phyloP scores from a whole-genome alignment of 2,888 invertebrate species.

The Holacanthella duospinosa region DNA sequence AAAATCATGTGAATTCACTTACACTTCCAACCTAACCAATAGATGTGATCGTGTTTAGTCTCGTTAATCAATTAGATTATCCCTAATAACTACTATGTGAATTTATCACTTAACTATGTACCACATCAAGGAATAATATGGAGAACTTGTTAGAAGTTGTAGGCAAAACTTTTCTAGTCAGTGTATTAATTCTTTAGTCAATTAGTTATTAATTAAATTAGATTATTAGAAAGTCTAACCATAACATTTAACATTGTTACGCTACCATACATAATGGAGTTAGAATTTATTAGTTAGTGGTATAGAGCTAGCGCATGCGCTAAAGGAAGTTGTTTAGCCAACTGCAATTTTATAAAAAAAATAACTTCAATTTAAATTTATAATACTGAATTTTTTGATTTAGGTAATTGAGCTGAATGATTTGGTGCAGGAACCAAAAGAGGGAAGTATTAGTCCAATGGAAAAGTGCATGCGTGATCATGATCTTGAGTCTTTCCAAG shows the following conservation, averaged over 20 bases:
- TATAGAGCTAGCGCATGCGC: too few relatives aligned
- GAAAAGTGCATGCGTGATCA: constrained; percentile 37
- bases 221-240: not conserved
- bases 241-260: not conserved
- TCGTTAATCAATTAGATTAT: too few relatives aligned
- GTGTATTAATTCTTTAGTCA: not conserved
- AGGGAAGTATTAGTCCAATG: constrained; percentile 39
- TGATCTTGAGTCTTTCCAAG: constrained; percentile 47
- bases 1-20: too few relatives aligned
- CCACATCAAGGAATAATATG: not conserved
- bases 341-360: too few relatives aligned
- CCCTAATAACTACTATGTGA: too few relatives aligned
- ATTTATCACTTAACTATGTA: too few relatives aligned
- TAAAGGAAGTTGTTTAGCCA: too few relatives aligned
- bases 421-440: constrained; percentile 42
- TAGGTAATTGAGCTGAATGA: constrained; percentile 74
- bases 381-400: constrained; percentile 32
- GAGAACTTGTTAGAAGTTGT: not conserved
- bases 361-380: too few relatives aligned
- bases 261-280: not conserved
- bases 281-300: too few relatives aligned
- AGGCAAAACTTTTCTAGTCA: not conserved
- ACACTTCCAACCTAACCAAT: too few relatives aligned
- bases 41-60: too few relatives aligned
- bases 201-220: not conserved